Evolutionary conservation across 2,113 vertebrate species (phyloP).

Genomic region (Chionis minor): DNA sequence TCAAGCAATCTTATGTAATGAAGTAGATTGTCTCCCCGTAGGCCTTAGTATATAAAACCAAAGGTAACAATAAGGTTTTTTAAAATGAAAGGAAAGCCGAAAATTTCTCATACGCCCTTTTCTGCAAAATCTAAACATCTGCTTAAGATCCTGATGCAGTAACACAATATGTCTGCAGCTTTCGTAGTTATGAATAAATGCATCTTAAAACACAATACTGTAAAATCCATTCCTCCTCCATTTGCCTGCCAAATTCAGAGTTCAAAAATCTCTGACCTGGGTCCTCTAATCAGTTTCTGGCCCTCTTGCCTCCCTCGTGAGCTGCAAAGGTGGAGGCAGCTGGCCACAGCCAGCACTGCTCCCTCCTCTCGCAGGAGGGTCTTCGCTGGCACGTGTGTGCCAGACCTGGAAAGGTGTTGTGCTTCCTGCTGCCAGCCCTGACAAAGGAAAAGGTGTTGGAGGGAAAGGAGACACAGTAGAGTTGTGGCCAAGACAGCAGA

Average conservation of each 20-base stretch:
- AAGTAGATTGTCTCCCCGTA: not conserved
- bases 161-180: conserved; percentile 41
- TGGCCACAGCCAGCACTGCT: not conserved
- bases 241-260: conserved; percentile 29
- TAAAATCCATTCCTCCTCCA: not conserved
- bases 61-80: not conserved
- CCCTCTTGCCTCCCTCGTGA: not conserved
- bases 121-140: conserved; percentile 38
- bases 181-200: conserved; percentile 19
- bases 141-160: conserved; percentile 16
- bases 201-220: conserved; percentile 31
- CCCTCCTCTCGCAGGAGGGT: not conserved
- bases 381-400: fast-evolving
- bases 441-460: not conserved
- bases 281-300: conserved; percentile 28
- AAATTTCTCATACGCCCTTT: not conserved
- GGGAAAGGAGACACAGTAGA: not conserved
- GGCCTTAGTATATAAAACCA: not conserved
- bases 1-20: not conserved
- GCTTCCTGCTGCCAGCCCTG: not conserved
- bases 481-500: not conserved
- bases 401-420: not conserved
- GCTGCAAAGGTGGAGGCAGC: not conserved
- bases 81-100: not conserved
- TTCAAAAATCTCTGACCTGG: conserved; percentile 28